Conservation (phyloP, 1,140 invertebrate species). For the Plectus sambesii region DNA sequence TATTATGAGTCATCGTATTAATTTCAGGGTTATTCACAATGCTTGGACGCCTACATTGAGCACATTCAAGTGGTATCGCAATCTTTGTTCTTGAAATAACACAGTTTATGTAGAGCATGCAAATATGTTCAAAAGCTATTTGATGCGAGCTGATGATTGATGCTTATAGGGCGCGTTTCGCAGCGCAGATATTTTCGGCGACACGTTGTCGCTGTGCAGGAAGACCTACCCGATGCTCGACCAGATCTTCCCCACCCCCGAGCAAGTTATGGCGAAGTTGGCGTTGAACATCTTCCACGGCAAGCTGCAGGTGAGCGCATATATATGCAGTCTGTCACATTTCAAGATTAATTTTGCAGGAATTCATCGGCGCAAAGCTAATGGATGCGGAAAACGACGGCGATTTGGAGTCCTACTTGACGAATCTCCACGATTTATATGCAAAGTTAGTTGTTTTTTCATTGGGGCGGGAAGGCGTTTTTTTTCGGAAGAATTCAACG, state of each 20-base stretch:
- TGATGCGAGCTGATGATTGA: no score
- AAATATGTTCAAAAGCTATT: no score
- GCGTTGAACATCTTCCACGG: conserved; percentile 88
- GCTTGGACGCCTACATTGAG: conserved; percentile 91
- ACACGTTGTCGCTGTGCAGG: conserved; percentile 77
- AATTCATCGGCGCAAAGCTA: conserved; percentile 66
- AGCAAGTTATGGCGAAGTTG: conserved; percentile 95
- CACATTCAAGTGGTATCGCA: conserved; percentile 85
- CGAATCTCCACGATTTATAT: conserved; percentile 75
- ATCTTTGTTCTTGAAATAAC: conserved; percentile 1
- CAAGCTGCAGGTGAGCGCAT: conserved; percentile 59
- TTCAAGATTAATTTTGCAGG: conserved; percentile 49
- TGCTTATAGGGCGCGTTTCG: conserved; percentile 57
- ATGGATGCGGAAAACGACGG: conserved; percentile 55
- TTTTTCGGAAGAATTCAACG: conserved; percentile 11
- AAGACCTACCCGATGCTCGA: conserved; percentile 75
- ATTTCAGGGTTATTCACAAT: conserved; percentile 70
- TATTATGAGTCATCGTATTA: conserved; percentile 18
- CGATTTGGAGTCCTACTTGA: conserved; percentile 74
- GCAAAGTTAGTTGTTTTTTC: conserved; percentile 60
- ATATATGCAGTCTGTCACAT: neutral
- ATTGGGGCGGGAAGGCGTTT: conserved; percentile 15
- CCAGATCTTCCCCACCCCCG: conserved; percentile 86
- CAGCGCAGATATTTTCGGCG: conserved; percentile 75
- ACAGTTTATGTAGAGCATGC: no score